Base-by-base conservation (phyloP, 2,797 vertebrate species). In the Etheostoma perlongum region DNA sequence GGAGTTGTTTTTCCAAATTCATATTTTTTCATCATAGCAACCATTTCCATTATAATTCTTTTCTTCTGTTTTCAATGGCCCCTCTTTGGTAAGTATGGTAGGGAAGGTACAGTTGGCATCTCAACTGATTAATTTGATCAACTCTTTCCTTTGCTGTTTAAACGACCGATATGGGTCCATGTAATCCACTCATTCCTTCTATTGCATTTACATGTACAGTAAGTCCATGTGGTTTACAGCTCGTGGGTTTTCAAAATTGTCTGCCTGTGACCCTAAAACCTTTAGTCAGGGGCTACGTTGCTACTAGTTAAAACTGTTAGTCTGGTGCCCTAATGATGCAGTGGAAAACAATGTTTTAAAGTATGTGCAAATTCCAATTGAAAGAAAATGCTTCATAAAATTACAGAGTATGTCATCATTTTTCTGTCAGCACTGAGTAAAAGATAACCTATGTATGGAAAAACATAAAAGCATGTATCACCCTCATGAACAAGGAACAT, bases 401-500 rank as follows among this genome's bases (percentile, higher is more conserved):
- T 58, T 30, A 44, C 23, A 52, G 19, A 1, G 4, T 46, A 53
- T 55, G 16, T 66, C 16, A 36, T n/a, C 6, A 25, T 60, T 59
- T 46, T 67, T 69, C 12, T 44, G n/a, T 71, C 16, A 33, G 3
- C 15, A 7, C n/a, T 49, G 21, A 52, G 11, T 6, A 40, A 44
- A 63, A 60, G 48, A 42, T 33, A 21, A 74, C 44, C 1, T 46
- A 15, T 66, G 11, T 33, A 14, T 1, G 47, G 44, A 63, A 78
- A 78, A 40, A 54, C 25, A 64, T 64, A 66, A 52, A 63, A 78
- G 13, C 51, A 21, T 19, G 46, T 67, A 18, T 40, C 40, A 2
- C 27, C 13, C 53, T 65, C 12, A 19, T 68, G 36, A 74, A 72
- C 4, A 53, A 60, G 27, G 16, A 48, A 54, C 51, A 83, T 89